A percentile compares a stretch with the other conserved stretches of the same genome.
These are phyloP conservation scores for Sebastolobus altivelis DNA, from an alignment of 2,797 vertebrate genomes.

Conservation along the genomic window DNA sequence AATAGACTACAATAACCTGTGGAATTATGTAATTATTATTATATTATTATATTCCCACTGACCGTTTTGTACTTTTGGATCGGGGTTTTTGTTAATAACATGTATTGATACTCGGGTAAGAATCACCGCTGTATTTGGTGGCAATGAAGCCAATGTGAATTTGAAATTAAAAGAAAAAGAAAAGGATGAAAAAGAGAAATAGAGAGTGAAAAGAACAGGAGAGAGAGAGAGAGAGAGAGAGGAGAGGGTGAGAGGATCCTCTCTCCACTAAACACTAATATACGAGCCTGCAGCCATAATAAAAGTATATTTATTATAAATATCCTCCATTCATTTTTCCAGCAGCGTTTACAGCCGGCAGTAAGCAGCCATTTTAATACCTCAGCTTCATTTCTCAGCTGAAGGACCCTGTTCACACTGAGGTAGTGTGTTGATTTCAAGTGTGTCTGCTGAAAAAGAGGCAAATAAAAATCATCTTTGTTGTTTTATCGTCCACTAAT, in stretches of 20 bases:
- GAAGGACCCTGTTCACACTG: slow-evolving; percentile 10
- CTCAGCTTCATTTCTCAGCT: slow-evolving; percentile 38
- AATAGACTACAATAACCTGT: no score
- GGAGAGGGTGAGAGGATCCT: neutral
- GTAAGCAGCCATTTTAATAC: slow-evolving; percentile 57
- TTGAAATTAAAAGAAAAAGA: neutral
- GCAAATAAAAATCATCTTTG: slow-evolving; percentile 30
- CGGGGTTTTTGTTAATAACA: no score
- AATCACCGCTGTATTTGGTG: neutral
- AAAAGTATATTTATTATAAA: slow-evolving; percentile 70
- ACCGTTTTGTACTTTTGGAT: no score
- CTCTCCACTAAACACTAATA: slow-evolving; percentile 57
- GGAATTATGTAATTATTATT: accelerated
- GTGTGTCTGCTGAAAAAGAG: slow-evolving; percentile 2
- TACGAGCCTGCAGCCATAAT: slow-evolving; percentile 64
- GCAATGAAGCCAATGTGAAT: neutral
- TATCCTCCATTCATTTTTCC: slow-evolving; percentile 58
- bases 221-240: neutral
- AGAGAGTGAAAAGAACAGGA: neutral
- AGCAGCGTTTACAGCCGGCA: slow-evolving; percentile 58
- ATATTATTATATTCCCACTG: no score
- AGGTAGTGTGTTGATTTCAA: neutral
- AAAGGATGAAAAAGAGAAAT: neutral
- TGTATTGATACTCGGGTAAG: neutral
- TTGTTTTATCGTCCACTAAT: slow-evolving; percentile 39